Percentiles rank a stretch among this genome's conserved stretches.
Conservation (phyloP, 1,140 invertebrate species). For the Drosophila rufa region DNA sequence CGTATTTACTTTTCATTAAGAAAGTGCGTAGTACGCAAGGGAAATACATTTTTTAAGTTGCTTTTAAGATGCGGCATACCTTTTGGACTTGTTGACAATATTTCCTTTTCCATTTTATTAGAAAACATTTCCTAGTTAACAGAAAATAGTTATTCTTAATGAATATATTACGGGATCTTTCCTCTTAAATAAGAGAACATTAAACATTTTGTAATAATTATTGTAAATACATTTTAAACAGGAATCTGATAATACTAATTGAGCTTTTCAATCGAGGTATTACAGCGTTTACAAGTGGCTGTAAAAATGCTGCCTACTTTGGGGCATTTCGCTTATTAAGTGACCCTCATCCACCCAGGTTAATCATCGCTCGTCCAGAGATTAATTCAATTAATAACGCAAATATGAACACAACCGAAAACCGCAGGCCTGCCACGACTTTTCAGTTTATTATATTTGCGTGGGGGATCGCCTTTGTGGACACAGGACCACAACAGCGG, state of each 20-base stretch:
- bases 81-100: no score
- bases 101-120: no score
- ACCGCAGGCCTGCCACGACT: conserved; percentile 1
- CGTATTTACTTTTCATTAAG: not conserved
- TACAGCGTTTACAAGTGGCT: conserved; percentile 12
- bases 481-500: conserved; percentile 11
- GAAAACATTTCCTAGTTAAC: no score
- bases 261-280: conserved; percentile 15
- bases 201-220: not conserved
- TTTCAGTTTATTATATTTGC: conserved; percentile 29
- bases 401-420: conserved; percentile 27
- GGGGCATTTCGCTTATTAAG: conserved; percentile 14
- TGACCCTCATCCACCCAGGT: not conserved
- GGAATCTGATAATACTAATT: conserved; percentile 43
- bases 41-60: no score
- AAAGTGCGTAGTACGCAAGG: no score
- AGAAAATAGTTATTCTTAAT: not conserved
- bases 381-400: conserved; percentile 52
- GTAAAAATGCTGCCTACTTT: conserved; percentile 38
- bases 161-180: not conserved
- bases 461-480: conserved; percentile 39
- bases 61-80: no score
- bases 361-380: conserved; percentile 6
- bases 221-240: not conserved
- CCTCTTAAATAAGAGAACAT: no score